Base-by-base conservation (phyloP, 2,797 vertebrate genomes). In the Bufotes viridis region DNA sequence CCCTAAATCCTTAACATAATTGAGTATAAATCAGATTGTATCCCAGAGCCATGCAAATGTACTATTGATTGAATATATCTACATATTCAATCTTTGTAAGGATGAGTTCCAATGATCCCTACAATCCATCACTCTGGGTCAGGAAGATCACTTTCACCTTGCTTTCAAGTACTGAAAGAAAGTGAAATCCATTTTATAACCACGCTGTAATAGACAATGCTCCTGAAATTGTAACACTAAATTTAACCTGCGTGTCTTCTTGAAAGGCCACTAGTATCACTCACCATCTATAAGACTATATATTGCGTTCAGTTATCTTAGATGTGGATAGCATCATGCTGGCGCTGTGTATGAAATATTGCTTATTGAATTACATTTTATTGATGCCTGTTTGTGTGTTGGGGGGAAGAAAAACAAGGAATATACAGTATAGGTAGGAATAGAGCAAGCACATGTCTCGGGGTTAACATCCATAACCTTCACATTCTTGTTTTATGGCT, bases 401-500 rank as follows among this genome's bases (percentile, higher is more conserved):
- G 86, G 72, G 18, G 67, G 74, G 51, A 82, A 85, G 60, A 18
- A 70, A 78, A 70, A 34, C 53, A 61, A 82, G 42, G 3, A 42
- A 42, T 42, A 42, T 42, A 63, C 2, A 53, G 53, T 84, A 84
- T 88, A 89, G 88, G 8, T 81, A 9, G 29, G 76, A 83, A 91
- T 88, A 74, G 90, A 78, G 87, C 90, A 87, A 65, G 7, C 60
- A 7, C 76, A 86, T 83, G 92, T 58, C 26, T 90, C 82, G 81
- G 89, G 90, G 86, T 90, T 81, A 85, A 89, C 90, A 69, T 51
- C 42, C n/a, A 8, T 0, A 2, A 76, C 82, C 67, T 84, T 90
- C 70, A 63, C 0, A 7, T 57, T 34, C 78, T 85, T 84, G 82
- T 29, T 90, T 82, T 91, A 49, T 89, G 90, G 72, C 81, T 90